These are phyloP conservation scores for Asbolus verrucosus DNA, from an alignment of 1,140 invertebrate genomes.

Conservation along the genomic window DNA sequence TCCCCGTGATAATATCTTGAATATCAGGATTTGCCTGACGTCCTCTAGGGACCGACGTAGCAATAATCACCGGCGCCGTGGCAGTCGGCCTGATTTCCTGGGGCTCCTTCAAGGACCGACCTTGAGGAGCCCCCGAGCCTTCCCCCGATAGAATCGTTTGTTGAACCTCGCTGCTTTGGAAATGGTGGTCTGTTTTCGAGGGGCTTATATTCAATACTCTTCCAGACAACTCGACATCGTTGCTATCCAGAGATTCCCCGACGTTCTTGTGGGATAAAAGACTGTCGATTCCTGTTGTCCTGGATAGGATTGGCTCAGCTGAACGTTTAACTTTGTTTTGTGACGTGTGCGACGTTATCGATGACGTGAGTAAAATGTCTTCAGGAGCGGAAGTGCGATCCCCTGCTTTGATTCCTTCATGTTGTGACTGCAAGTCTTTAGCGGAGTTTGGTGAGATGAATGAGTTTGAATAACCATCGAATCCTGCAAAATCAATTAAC, in stretches of 20 bases:
- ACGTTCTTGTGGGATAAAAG: constrained; percentile 61
- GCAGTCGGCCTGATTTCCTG: constrained; percentile 69
- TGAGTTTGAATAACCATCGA: constrained; percentile 68
- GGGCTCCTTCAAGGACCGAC: constrained; percentile 74
- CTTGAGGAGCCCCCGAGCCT: constrained; percentile 77
- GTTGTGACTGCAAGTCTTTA: constrained; percentile 46
- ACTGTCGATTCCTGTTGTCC: constrained; percentile 65
- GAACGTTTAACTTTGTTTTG: constrained; percentile 63
- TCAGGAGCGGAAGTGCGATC: constrained; percentile 49
- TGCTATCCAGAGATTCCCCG: constrained; percentile 60
- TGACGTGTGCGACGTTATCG: background rate
- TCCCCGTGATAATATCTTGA: constrained; percentile 90
- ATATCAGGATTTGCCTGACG: constrained; percentile 82
- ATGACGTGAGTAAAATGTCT: constrained; percentile 44
- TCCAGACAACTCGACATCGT: constrained; percentile 62
- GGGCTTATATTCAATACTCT: constrained; percentile 59
- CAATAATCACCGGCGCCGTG: constrained; percentile 62
- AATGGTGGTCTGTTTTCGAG: constrained; percentile 55
- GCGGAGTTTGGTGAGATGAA: constrained; percentile 71
- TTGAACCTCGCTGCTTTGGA: background rate
- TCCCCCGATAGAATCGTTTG: constrained; percentile 71
- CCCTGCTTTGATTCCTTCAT: constrained; percentile 34
- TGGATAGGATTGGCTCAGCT: constrained; percentile 65
- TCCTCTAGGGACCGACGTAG: constrained; percentile 56
- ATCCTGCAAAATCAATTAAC: constrained; percentile 42